Evolutionary conservation across 1,140 invertebrate genomes (phyloP), one percentile per base, ranked within the genome.

Genomic region (Heliconius melpomene): DNA sequence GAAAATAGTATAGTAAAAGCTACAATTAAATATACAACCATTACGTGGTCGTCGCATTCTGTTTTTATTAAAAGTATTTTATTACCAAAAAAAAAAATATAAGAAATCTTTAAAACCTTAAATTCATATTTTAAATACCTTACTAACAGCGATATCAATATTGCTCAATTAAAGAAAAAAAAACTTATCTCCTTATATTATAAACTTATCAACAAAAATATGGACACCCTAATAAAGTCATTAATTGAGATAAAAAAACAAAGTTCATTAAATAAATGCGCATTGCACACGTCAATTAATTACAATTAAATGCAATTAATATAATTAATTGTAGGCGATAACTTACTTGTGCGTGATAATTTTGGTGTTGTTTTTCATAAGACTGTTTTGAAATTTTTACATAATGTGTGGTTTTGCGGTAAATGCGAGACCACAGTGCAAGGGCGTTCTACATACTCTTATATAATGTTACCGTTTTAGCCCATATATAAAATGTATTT

Each of bases 341-440:
- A 66, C 26, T 66, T 66, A 66, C 26, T 66, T 66, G 26, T 66
- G n/a, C 13, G 60, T 66, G 60, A 66, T 66, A 9, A 66, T 66
- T 26, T 66, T 29, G 9, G 23, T 66, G 26, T 66, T 26, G 26
- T 66, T 26, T 16, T 66, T 29, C 11, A 66, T 32, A 32, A 5
- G 29, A 23, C 23, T 66, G 60, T 66, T 66, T 66, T 66, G 60
- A 66, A 66, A 76, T 76, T 60, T 76, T 76, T 46, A 76, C 75
- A 46, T 82, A 79, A 77, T 23, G 3, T 70, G 77, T 26, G 78
- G 78, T 73, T 66, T 54, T 79, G 81, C 54, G 78, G 77, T 60
- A 52, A 60, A 72, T 32, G 71, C 72, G 50, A 38, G 70, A 74
- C 71, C 54, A 46, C 81, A 82, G 75, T 52, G 32, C 78, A 79